A percentile compares a stretch with the other conserved stretches of the same genome.
Conservation (phyloP, 2,797 vertebrate species). For the Heterohyrax brucei region DNA sequence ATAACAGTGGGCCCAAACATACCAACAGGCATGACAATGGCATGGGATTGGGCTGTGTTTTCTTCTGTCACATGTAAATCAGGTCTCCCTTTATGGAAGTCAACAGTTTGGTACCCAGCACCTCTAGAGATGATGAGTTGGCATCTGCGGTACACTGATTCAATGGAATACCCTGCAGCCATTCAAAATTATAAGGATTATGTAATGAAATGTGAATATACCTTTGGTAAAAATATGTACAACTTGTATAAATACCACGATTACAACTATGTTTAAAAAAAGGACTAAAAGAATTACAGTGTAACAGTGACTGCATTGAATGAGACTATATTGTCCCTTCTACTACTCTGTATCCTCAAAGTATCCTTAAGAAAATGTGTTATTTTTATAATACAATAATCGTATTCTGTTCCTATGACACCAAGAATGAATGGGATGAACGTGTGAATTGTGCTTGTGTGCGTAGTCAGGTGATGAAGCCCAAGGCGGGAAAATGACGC, state of each 20-base stretch:
- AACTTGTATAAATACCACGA: neutral
- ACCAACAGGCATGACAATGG: no score
- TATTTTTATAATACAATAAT: neutral
- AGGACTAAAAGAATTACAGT: neutral
- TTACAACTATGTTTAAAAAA: neutral
- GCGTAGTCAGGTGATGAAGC: neutral
- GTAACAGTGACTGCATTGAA: neutral
- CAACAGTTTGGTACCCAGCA: neutral
- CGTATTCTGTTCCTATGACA: neutral
- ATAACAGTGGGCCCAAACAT: no score
- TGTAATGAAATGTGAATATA: neutral
- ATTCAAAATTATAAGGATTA: neutral
- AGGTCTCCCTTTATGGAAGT: no score
- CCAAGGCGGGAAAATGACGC: neutral
- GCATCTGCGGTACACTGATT: neutral
- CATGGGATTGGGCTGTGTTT: no score
- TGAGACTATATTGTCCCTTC: neutral
- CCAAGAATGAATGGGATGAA: neutral
- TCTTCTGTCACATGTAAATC: no score
- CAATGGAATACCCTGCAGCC: neutral
- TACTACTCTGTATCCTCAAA: neutral
- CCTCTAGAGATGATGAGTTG: neutral
- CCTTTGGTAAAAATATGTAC: neutral
- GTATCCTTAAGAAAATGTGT: neutral
- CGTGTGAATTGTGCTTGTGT: neutral